Evolutionary conservation across 2,797 vertebrate species (phyloP).

Genomic region (Lepilemur septentrionalis): DNA sequence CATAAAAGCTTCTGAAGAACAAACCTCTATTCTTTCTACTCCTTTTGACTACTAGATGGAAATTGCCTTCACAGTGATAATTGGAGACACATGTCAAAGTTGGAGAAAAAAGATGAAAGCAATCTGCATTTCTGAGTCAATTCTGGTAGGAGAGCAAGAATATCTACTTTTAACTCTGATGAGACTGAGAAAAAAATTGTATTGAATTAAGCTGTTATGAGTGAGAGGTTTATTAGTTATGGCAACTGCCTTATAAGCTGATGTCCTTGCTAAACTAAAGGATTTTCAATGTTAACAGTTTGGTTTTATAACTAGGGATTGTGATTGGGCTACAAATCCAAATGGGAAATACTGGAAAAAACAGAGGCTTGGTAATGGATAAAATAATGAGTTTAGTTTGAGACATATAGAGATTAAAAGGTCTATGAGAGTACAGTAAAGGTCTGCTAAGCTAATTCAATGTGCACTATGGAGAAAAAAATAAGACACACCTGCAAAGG

Average conservation of each 20-base stretch:
- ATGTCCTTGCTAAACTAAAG: neutral
- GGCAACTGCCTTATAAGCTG: neutral
- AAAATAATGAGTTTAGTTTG: neutral
- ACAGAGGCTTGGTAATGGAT: neutral
- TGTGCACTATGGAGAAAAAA: neutral
- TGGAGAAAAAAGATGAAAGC: neutral
- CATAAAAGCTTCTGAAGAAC: neutral
- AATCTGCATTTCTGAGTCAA: neutral
- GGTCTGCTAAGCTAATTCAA: neutral
- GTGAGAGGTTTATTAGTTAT: neutral
- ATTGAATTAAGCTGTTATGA: neutral
- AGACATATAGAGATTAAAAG: neutral
- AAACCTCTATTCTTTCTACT: neutral
- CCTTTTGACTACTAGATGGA: neutral
- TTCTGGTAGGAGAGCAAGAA: neutral
- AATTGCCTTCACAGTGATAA: neutral
- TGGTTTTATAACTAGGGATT: neutral
- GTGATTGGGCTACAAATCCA: neutral
- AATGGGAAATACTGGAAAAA: neutral
- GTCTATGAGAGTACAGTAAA: neutral
- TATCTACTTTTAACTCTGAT: neutral
- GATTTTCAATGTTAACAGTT: neutral
- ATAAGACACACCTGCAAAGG: neutral
- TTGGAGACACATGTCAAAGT: neutral
- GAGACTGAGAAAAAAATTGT: neutral